Base-by-base conservation (phyloP, 23 tunicate species). In the Trididemnum miniatum region DNA sequence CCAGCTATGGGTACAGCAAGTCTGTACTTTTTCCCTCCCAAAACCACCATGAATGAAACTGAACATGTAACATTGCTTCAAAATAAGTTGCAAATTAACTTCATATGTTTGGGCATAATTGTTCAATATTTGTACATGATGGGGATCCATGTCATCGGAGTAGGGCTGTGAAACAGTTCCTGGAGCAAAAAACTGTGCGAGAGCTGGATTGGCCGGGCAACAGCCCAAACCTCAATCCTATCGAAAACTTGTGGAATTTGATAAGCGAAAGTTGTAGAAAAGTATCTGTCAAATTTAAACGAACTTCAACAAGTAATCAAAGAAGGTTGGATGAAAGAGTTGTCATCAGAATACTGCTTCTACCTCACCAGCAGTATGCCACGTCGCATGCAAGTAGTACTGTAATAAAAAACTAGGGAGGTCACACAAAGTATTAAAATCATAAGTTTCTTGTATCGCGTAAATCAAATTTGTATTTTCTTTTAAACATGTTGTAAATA, bases 101-200 rank as follows among this genome's bases (percentile, higher is more conserved):
- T 31, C 59, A 12, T 31, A 77, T 77, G 67, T 51, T 35, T 51
- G 67, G 2, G 7, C 82, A 54, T 27, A 77, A 54, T 67, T 77
- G 82, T 32, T 2, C 52, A 38, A 52, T 77, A 51, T 77, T 73
- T 40, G 15, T 38, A 30, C 29, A 73, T 37, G 79, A 73, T 38
- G 79, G 59, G 52, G 82, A 66, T 77, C 82, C 82, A 52, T 77
- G 82, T 54, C 82, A 77, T 77, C 67, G 67, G 54, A 77, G 67
- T 67, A 52, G 54, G 66, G 66, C 30, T 66, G 82, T 77, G 31
- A 77, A 77, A 51, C 52, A 77, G 38, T 37, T 74, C 79, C 54
- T 54, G 82, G 82, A 77, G 67, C 66, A 77, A 77, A 52, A 49
- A 51, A 77, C 23, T 77, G 54, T 77, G 36, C 82, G 54, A 77